phyloP scores from a whole-genome alignment of 1,140 invertebrate genomes.

The Drosophila punjabiensis region DNA sequence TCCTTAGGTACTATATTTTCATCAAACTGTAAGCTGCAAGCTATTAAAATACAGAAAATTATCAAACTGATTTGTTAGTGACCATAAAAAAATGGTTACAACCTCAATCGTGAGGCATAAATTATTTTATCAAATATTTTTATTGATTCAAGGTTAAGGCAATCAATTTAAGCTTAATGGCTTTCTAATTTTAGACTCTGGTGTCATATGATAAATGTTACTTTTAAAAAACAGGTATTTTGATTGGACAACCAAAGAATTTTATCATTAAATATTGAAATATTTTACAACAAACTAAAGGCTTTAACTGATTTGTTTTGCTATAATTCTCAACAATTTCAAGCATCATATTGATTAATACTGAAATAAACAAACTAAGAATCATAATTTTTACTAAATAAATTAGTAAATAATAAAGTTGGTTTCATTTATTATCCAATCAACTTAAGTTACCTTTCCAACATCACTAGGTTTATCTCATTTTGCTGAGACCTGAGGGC shows the following conservation, averaged over 20 bases:
- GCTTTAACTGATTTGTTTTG: neutral
- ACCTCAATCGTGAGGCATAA: neutral
- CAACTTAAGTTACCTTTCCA: neutral
- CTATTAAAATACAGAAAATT: neutral
- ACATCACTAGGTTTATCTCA: constrained; percentile 14
- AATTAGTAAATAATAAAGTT: neutral
- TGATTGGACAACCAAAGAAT: neutral
- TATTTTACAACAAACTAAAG: neutral
- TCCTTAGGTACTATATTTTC: neutral
- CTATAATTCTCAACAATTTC: neutral
- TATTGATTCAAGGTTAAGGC: neutral
- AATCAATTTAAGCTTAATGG: constrained; percentile 1
- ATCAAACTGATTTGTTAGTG: neutral
- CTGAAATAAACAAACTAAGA: neutral
- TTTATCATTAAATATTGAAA: neutral
- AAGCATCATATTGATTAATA: neutral
- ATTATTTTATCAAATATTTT: neutral
- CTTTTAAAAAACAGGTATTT: neutral
- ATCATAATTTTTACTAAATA: neutral
- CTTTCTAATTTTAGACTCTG: neutral
- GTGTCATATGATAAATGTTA: neutral
- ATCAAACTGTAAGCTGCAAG: neutral
- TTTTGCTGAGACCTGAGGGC: constrained; percentile 7
- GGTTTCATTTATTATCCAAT: neutral
- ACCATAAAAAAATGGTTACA: neutral